Evolutionary conservation across 2,797 vertebrate species (phyloP).

Genomic region (Bradypus variegatus): DNA sequence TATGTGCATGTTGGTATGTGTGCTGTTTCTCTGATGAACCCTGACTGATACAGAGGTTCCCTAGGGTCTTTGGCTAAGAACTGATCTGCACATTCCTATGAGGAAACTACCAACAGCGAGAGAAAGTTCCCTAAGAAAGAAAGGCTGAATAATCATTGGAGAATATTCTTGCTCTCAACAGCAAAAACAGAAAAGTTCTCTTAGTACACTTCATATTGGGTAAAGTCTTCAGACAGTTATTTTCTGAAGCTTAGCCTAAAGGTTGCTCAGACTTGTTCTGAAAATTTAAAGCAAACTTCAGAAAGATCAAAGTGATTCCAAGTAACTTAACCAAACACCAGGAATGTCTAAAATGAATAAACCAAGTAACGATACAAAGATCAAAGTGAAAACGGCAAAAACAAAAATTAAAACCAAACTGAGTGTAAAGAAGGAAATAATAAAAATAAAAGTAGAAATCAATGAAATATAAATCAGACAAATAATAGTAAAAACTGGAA

Average conservation of each 20-base stretch:
- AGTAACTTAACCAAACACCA: not conserved
- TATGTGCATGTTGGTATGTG: too few species aligned
- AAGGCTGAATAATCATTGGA: not conserved
- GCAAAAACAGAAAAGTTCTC: not conserved
- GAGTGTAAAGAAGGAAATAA: not conserved
- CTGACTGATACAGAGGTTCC: not conserved
- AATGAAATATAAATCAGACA: not conserved
- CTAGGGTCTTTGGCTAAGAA: not conserved
- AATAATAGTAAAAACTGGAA: not conserved
- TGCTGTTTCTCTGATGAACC: too few species aligned
- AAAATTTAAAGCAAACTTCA: not conserved
- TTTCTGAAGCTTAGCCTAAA: not conserved
- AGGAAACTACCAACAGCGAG: too few species aligned
- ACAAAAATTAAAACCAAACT: too few species aligned
- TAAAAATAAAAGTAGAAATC: not conserved
- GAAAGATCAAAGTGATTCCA: not conserved
- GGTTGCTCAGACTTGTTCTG: not conserved
- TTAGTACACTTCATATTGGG: not conserved
- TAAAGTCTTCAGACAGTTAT: not conserved
- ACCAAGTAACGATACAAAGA: too few species aligned
- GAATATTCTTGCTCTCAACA: not conserved
- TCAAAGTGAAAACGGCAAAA: too few species aligned
- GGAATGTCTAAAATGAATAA: too few species aligned
- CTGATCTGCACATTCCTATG: not conserved
- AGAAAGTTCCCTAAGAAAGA: not conserved